Percentiles rank a stretch among this genome's conserved stretches.
phyloP scores from a whole-genome alignment of 2,113 vertebrate species.

The Ifrita kowaldi region DNA sequence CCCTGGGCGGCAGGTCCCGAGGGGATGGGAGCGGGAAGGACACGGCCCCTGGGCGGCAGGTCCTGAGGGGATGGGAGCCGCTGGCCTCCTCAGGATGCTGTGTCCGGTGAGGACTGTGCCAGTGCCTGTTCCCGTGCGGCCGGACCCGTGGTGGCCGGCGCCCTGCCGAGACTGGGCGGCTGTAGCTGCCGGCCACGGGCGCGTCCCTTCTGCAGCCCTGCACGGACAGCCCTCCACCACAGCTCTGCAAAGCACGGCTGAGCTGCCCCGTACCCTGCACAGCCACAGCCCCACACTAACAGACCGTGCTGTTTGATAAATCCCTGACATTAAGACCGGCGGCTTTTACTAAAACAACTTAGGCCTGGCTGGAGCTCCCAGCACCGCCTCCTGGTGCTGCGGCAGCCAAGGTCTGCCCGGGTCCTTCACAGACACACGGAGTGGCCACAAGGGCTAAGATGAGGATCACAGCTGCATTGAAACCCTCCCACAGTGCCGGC shows the following conservation, averaged over 20 bases:
- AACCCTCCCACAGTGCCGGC: neutral
- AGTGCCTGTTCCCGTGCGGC: neutral
- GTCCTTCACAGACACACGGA: neutral
- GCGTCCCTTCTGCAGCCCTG: neutral
- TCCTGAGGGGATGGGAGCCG: rapidly evolving
- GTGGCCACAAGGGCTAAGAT: neutral
- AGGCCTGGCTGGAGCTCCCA: neutral
- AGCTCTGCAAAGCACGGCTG: neutral
- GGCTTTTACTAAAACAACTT: neutral
- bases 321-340: neutral
- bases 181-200: neutral
- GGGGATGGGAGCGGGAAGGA: rapidly evolving
- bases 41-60: rapidly evolving
- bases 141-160: rapidly evolving
- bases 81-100: rapidly evolving
- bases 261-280: neutral
- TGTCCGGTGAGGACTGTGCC: rapidly evolving
- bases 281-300: neutral
- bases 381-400: neutral
- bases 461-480: neutral
- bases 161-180: rapidly evolving
- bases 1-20: no score
- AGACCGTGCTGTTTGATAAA: neutral
- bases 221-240: neutral
- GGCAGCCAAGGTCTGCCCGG: neutral